Percentiles rank a stretch among this genome's conserved stretches.
Evolutionary conservation across 2,797 vertebrate genomes (phyloP).

Genomic region (Tapirus indicus): DNA sequence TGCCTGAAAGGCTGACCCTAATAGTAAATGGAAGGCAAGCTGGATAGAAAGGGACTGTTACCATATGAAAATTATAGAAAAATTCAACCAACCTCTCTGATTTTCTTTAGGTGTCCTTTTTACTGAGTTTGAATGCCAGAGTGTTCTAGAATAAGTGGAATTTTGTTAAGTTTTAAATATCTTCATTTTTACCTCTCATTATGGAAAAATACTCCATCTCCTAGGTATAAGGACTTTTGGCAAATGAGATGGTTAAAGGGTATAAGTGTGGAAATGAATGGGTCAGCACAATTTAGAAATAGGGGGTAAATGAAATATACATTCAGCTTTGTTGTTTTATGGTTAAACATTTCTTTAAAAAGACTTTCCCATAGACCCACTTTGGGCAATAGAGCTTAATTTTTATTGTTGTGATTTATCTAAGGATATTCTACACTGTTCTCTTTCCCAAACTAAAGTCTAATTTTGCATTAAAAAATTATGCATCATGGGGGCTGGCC

Average conservation of each 20-base stretch:
- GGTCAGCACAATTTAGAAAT: constrained; percentile 20
- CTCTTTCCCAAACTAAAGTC: constrained; percentile 28
- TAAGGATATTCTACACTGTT: neutral
- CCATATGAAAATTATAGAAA: neutral
- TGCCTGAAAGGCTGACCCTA: neutral
- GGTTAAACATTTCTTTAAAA: constrained; percentile 51
- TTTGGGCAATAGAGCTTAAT: constrained; percentile 46
- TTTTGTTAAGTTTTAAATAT: constrained; percentile 36
- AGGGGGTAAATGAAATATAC: neutral
- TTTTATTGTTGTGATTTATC: constrained; percentile 22
- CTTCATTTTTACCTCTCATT: constrained; percentile 26
- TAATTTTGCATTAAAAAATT: constrained; percentile 49
- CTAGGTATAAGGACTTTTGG: neutral
- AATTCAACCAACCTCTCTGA: neutral
- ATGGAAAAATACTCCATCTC: neutral
- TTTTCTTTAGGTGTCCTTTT: constrained; percentile 24
- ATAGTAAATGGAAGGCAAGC: neutral
- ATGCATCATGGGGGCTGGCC: neutral
- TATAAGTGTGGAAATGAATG: neutral
- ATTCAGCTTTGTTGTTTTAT: constrained; percentile 30
- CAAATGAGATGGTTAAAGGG: constrained; percentile 33
- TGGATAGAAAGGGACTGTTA: neutral
- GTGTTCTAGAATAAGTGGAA: constrained; percentile 15
- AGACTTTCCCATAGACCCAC: neutral
- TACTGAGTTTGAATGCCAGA: constrained; percentile 1